Evolutionary conservation across 1,140 invertebrate species (phyloP).

Genomic region (Drosophila jambulina): DNA sequence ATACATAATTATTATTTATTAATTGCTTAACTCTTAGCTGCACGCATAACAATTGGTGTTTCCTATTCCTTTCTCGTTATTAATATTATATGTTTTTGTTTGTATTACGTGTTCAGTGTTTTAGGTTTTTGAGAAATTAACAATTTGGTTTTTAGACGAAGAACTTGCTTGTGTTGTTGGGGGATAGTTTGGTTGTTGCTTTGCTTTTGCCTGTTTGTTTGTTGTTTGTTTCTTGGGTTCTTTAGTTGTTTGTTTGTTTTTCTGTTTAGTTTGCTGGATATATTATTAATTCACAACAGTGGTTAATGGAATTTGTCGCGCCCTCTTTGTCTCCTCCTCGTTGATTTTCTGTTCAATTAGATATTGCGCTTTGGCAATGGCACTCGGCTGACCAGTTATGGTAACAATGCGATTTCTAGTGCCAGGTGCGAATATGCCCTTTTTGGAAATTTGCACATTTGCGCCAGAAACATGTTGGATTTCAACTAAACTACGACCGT

Average conservation of each 20-base stretch:
- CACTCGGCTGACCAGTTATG: conserved; percentile 94
- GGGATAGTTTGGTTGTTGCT: conserved; percentile 58
- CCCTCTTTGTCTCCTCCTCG: conserved; percentile 97
- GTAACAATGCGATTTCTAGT: conserved; percentile 98
- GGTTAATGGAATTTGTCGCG: conserved; percentile 93
- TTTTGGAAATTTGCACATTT: conserved; percentile 99
- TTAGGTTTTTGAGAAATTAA: conserved; percentile 42
- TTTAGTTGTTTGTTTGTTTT: conserved; percentile 49
- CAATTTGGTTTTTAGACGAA: conserved; percentile 47
- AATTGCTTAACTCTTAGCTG: conserved; percentile 51
- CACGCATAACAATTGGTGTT: conserved; percentile 57
- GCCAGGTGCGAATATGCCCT: conserved; percentile 97
- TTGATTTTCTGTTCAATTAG: conserved; percentile 98
- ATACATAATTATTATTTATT: conserved; percentile 52
- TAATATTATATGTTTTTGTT: conserved; percentile 20
- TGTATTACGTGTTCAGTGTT: conserved; percentile 21
- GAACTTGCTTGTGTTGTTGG: conserved; percentile 41
- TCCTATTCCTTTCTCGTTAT: conserved; percentile 55
- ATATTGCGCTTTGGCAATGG: conserved; percentile 95
- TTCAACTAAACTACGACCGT: conserved; percentile 97
- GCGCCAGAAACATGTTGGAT: conserved; percentile 98
- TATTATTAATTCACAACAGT: conserved; percentile 87
- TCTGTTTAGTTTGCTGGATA: conserved; percentile 43
- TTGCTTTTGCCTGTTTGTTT: conserved; percentile 47
- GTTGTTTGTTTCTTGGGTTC: conserved; percentile 58